Conservation (phyloP, 1,140 invertebrate species). For the Saccostrea echinata region DNA sequence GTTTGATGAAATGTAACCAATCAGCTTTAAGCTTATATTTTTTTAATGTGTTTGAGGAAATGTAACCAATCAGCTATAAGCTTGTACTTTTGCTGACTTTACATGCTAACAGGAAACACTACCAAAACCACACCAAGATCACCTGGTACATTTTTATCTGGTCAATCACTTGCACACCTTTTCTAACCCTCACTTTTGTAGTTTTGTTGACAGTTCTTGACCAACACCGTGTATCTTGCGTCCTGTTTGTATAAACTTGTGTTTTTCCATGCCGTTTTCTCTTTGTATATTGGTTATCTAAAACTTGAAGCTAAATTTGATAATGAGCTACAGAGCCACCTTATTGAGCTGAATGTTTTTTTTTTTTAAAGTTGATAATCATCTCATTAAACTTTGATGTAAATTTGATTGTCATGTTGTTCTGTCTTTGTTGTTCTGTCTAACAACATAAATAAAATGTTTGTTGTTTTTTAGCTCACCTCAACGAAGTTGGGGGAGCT, state of each 20-base stretch:
- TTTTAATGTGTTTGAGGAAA: neutral
- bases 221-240: constrained; percentile 16
- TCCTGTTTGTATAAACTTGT: neutral
- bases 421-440: neutral
- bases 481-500: too few relatives aligned
- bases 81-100: constrained; percentile 32
- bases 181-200: constrained; percentile 37
- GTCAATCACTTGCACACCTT: constrained; percentile 27
- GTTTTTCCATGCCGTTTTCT: neutral
- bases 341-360: neutral
- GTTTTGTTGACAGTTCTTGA: constrained; percentile 34
- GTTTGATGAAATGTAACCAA: neutral
- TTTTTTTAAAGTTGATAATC: neutral
- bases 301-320: neutral
- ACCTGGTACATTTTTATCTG: constrained; percentile 21
- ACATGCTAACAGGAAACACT: constrained; percentile 31
- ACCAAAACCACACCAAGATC: constrained; percentile 31
- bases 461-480: neutral
- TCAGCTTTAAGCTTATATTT: neutral
- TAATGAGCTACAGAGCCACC: neutral
- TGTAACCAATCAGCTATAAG: neutral
- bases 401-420: too few relatives aligned
- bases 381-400: neutral
- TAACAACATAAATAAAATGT: neutral
- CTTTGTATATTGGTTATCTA: neutral